Evolutionary conservation across 2,113 vertebrate species (phyloP), one percentile per base, ranked within the genome.

Genomic region (Pachycephala philippinensis): DNA sequence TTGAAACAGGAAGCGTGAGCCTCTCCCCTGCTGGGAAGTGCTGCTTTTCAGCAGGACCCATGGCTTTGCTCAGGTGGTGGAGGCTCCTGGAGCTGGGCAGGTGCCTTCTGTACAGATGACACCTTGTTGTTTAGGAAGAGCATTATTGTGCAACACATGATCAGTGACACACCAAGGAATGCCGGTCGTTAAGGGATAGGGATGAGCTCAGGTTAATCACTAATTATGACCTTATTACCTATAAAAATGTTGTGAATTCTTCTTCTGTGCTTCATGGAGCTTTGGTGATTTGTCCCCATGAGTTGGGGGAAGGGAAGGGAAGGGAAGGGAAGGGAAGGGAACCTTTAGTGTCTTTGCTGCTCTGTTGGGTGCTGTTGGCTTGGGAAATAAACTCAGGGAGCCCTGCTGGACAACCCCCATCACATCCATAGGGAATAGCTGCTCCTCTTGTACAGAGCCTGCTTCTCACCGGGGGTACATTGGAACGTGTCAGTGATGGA

Each of bases 1-100:
- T 30, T 39, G 40, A n/a, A 49, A 13, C 6, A 5, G 21, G 69
- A 33, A n/a, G 30, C 0, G 0, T 40, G 50, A 81, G 45, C 57
- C 33, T n/a, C 59, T 70, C 13, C 63, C 26, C 21, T 65, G 33
- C 64, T 47, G 61, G 47, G 35, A 81, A 72, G 33, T 40, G 24
- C 70, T 57, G 35, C 23, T 77, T 42, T 64, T 53, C 44, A 5
- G 1, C 61, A 47, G 44, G 42, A n/a, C 50, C 52, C 33, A 0
- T 14, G 23, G n/a, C 9, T 56, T 42, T 50, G 54, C 37, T 15
- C 63, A 59, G 28, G 6, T 33, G n/a, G 5, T 7, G 40, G 45
- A 66, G 37, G 17, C 66, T 88, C 63, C 75, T 53, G 70, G 44
- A 66, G 7, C 20, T 39, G 45, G 28, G 6, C 42, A 14, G 26